Conservation (phyloP, 2,888 invertebrate species). For the Phaonia tiefii region DNA sequence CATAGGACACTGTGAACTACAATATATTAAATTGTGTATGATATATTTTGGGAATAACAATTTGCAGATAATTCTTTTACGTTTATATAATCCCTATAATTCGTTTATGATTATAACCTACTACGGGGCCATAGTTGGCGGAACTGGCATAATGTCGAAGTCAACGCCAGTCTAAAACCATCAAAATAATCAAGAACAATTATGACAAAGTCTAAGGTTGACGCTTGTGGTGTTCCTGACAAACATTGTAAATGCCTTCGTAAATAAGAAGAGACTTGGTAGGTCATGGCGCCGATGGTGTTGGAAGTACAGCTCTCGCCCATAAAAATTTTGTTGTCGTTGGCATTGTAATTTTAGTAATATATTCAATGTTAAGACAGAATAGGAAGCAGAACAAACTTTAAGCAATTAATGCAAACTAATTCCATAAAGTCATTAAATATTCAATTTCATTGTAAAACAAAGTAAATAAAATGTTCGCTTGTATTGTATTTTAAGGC, state of each 20-base stretch:
- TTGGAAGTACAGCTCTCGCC: conserved; percentile 14
- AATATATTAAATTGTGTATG: too few species aligned
- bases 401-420: conserved; percentile 72
- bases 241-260: conserved; percentile 15
- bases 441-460: conserved; percentile 73
- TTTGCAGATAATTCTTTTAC: too few species aligned
- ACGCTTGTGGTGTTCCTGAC: conserved; percentile 3
- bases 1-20: too few species aligned
- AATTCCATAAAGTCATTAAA: conserved; percentile 71
- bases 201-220: background rate
- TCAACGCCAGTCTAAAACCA: too few species aligned
- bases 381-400: conserved; percentile 64
- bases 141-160: too few species aligned
- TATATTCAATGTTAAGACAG: conserved; percentile 56
- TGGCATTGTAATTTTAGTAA: too few species aligned
- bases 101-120: too few species aligned
- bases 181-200: too few species aligned
- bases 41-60: too few species aligned
- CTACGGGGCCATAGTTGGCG: too few species aligned
- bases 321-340: background rate
- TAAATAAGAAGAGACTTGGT: conserved; percentile 34
- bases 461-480: conserved; percentile 74
- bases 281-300: conserved; percentile 15
- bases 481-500: conserved; percentile 21
- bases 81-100: too few species aligned